Base-by-base conservation (phyloP, 2,888 invertebrate genomes). In the Pilophorus perplexus region DNA sequence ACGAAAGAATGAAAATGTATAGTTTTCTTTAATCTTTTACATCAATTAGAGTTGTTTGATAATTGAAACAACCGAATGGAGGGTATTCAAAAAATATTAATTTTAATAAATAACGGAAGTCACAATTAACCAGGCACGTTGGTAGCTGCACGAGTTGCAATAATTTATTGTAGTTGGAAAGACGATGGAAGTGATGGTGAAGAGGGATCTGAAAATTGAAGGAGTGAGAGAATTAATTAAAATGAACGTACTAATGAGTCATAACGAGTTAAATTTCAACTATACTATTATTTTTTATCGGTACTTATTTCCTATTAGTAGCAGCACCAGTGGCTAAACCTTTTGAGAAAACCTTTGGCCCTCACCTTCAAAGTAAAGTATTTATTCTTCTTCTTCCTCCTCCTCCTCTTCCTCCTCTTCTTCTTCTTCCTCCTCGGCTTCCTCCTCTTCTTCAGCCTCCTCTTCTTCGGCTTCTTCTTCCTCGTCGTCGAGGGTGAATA, bases 391-490 rank as follows among this genome's bases (percentile, higher is more conserved):
- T 48, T 69, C 68, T 67, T 71, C 68, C 54, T 69, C 70, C 20
- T 71, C 70, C 60, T 71, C 70, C 65, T 86, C 86, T 65, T 86
- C 87, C 55, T 87, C 88, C 68, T 87, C 87, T 69, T 86, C 87
- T 67, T 87, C 88, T 69, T 87, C 89, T 72, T 88, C 89, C 70
- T 86, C 88, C 59, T 77, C 78, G 23, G 76, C 78, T 46, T 78
- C 81, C 28, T 78, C 81, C 48, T 79, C 81, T 71, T 86, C 89
- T 71, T 82, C 88, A 28, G 81, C 87, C 52, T 81, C 86, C 66
- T 82, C 86, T 67, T 82, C 86, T 71, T 85, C 90, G 73, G 85
- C 90, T 70, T 85, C 88, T 72, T 86, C 88, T 72, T 87, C 89
- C 70, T 85, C 86, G 72, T 88, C 88, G 57, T 85, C 85, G 72